Evolutionary conservation across 1,140 invertebrate genomes (phyloP), one percentile per base, ranked within the genome.

Genomic region (Galleria mellonella): DNA sequence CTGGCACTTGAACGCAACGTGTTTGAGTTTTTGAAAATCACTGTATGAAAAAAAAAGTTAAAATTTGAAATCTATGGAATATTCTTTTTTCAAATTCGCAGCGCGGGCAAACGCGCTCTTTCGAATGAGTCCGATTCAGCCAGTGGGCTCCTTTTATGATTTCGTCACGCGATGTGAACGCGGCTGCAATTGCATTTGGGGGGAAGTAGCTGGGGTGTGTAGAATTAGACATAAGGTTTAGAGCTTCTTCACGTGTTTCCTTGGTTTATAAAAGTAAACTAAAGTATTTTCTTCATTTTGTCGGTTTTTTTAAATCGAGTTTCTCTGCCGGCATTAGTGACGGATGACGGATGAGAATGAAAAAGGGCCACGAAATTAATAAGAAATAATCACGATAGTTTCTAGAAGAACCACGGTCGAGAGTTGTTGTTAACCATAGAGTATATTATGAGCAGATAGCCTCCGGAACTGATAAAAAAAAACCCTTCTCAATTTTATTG

Each of bases 1-100:
- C 77, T 77, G 61, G 69, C 79, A 79, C 77, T 82, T 73, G 69
- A 62, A 60, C 76, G 76, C 61, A 71, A 77, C 75, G 76, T 83
- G 58, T 72, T 82, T 70, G 55, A 28, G 29, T 62, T 46, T 77
- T 69, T 47, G 6, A 41, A 47, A 44, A 40, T 43, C 55, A 57
- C 52, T 51, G 61, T 11, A 10, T 32, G 52, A 23, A 41, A 45
- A 47, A 48, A 58, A 55, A 63, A 43, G 9, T 17, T 29, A 37
- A 40, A 58, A 53, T 43, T n/a, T n/a, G 40, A 42, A 51, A 13
- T 39, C 32, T 60, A 49, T 43, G 17, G 43, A 36, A 43, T 38
- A 33, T 32, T 42, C 2, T 23, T 23, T 23, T 58, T 59, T 53
- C 40, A 54, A 49, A 45, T 58, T 47, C 17, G 40, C 44, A 32